Evolutionary conservation across 2,797 vertebrate genomes (phyloP), one percentile per base, ranked within the genome.

Genomic region (Micropoecilia bifurca): DNA sequence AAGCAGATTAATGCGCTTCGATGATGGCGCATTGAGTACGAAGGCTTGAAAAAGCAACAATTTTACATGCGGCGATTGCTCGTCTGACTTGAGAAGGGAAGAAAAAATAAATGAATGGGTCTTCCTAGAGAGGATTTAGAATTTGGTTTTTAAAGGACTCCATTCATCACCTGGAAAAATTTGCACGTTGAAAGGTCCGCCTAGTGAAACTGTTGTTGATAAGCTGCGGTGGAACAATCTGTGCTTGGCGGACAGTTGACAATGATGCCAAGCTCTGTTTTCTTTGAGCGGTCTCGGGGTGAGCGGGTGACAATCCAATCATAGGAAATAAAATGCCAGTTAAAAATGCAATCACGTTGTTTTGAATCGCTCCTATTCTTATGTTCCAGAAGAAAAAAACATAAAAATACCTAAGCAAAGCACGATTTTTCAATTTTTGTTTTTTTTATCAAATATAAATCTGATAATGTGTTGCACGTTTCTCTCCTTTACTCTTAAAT

Each of bases 201-300:
- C 22, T 22, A 3, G 66, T 43, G 10, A 43, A 41, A 43, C n/a
- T 41, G 2, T 43, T 69, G 66, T n/a, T 43, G 39, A 41, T 69
- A 43, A 43, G 39, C 63, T 43, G 39, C 20, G 22, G n/a, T 6
- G 25, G 22, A 69, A 41, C 33, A 43, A 43, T 43, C 66, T 41
- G 41, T 43, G 66, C 43, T 43, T 69, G 39, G 66, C 20, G 66
- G 39, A 69, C 66, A 69, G 66, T 41, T 2, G 41, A n/a, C 5
- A 14, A 22, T 6, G 66, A 69, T 69, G 66, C 66, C 36, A 25
- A 41, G 66, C 39, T 69, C 63, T 68, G 63, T 68, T 41, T 68
- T 25, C 63, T 68, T 68, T 41, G 20, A 68, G 63, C 36, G 10
- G 63, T 41, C 36, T 63, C 7, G 6, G 6, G 57, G 28, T 63